Evolutionary conservation across 2,113 vertebrate genomes (phyloP).

Genomic region (Bubo bubo): DNA sequence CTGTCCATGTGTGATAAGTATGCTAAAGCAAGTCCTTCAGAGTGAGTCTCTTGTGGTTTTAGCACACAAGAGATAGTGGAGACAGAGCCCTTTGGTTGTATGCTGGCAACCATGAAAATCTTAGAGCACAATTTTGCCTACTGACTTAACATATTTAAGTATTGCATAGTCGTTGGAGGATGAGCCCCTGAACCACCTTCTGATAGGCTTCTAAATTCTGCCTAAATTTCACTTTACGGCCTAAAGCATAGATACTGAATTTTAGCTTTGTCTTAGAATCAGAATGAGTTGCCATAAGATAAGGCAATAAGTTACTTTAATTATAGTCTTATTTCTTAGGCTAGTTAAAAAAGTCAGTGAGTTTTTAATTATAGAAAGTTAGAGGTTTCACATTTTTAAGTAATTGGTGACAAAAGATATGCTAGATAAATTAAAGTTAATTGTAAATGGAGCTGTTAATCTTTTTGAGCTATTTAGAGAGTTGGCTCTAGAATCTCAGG

Average conservation of each 20-base stretch:
- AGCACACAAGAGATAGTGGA: background rate
- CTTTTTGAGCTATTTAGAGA: background rate
- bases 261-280: background rate
- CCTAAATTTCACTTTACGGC: background rate
- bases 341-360: background rate
- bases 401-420: background rate
- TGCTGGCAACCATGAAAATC: background rate
- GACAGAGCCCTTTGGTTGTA: background rate
- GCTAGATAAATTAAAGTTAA: background rate
- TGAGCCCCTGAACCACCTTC: background rate
- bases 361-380: background rate
- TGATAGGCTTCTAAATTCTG: background rate
- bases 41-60: background rate
- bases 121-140: background rate
- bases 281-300: background rate
- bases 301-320: slow-evolving; percentile 1
- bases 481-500: background rate
- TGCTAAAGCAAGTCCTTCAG: background rate
- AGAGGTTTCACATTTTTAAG: background rate
- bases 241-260: background rate
- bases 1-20: background rate
- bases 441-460: no score
- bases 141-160: background rate
- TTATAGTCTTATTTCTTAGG: background rate
- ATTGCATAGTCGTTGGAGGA: background rate